These are phyloP conservation scores for Drosophila virilis DNA, from an alignment of 1,140 invertebrate species.

Conservation along the genomic window DNA sequence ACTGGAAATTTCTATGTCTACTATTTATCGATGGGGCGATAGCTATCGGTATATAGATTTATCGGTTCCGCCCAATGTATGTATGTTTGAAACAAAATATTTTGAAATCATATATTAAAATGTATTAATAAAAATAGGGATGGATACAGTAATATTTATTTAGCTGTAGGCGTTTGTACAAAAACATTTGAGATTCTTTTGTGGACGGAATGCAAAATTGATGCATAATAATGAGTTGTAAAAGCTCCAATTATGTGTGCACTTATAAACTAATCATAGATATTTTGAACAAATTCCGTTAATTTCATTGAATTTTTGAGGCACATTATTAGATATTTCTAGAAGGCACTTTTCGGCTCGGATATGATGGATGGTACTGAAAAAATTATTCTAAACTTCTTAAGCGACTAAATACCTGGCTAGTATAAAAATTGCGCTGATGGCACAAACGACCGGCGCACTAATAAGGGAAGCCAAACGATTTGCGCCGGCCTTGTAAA, in stretches of 20 bases:
- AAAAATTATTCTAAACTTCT: slow-evolving; percentile 14
- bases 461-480: slow-evolving; percentile 13
- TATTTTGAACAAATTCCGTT: slow-evolving; percentile 26
- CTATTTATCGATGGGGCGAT: slow-evolving; percentile 6
- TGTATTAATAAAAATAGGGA: neutral
- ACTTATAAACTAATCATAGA: slow-evolving; percentile 48
- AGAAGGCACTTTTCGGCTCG: slow-evolving; percentile 2
- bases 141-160: slow-evolving; percentile 25
- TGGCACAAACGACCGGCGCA: neutral
- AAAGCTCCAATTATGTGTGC: neutral
- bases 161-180: slow-evolving; percentile 50
- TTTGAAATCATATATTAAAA: neutral
- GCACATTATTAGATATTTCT: slow-evolving; percentile 16
- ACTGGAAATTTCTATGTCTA: slow-evolving; percentile 33
- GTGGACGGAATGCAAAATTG: slow-evolving; percentile 44
- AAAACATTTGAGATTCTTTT: slow-evolving; percentile 66
- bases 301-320: slow-evolving; percentile 14
- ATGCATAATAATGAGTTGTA: slow-evolving; percentile 11
- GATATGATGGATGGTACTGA: slow-evolving; percentile 1
- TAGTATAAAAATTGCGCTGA: slow-evolving; percentile 26
- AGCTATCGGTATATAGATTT: neutral
- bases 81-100: neutral
- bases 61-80: slow-evolving; percentile 24
- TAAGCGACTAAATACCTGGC: slow-evolving; percentile 24
- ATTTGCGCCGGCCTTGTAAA: slow-evolving; percentile 69